Percentiles rank a stretch among this genome's conserved stretches.
Conservation (phyloP, 2,797 vertebrate genomes). For the Petrocephalus sullivani region DNA sequence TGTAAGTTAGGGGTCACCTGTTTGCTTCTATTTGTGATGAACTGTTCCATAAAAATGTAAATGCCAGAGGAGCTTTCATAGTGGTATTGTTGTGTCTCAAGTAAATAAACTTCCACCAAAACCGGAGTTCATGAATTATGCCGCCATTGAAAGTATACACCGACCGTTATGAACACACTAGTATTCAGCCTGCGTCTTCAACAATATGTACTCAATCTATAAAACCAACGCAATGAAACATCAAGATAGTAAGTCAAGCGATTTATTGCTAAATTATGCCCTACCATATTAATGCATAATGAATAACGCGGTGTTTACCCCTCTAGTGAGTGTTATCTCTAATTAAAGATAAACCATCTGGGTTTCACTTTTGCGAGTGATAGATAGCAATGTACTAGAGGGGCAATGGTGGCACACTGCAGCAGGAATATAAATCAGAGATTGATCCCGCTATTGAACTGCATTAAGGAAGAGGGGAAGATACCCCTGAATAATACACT, state of each 20-base stretch:
- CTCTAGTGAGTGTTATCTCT: conserved; percentile 44
- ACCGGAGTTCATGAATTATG: neutral
- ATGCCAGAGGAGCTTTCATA: neutral
- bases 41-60: neutral
- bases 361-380: conserved; percentile 44
- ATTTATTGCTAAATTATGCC: conserved; percentile 19
- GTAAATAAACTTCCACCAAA: neutral
- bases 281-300: conserved; percentile 29
- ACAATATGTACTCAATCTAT: conserved; percentile 15
- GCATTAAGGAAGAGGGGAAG: conserved; percentile 49
- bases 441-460: conserved; percentile 43
- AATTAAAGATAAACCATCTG: conserved; percentile 56
- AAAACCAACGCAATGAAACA: conserved; percentile 16
- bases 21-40: neutral
- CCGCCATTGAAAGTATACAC: neutral
- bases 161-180: neutral
- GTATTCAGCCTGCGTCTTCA: neutral
- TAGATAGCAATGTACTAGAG: conserved; percentile 44
- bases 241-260: conserved; percentile 11
- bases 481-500: conserved; percentile 49
- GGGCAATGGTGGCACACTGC: conserved; percentile 45
- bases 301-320: conserved; percentile 24
- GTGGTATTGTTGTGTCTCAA: neutral
- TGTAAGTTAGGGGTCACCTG: neutral
- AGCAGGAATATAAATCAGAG: conserved; percentile 54